Percentiles rank a stretch among this genome's conserved stretches.
These are phyloP conservation scores for Andrena marginata DNA, from an alignment of 2,888 invertebrate species.

Conservation along the genomic window DNA sequence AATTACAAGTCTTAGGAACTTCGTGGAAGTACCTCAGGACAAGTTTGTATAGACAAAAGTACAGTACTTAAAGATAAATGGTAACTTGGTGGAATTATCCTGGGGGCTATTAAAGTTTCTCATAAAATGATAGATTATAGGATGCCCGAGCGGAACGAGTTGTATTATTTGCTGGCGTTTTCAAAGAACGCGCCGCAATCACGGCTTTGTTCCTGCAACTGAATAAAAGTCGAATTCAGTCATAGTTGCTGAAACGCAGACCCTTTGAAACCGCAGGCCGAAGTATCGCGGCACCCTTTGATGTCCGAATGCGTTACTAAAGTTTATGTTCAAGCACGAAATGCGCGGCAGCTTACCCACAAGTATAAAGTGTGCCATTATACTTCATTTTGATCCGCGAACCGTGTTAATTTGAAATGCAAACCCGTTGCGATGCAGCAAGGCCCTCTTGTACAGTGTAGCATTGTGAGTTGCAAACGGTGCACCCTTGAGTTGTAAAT, in stretches of 20 bases:
- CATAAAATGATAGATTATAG: neutral
- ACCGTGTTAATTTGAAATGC: slow-evolving; percentile 59
- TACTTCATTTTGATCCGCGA: slow-evolving; percentile 52
- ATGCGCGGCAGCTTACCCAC: slow-evolving; percentile 31
- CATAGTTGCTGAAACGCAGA: slow-evolving; percentile 31
- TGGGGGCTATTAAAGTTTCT: neutral
- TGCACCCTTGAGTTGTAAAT: neutral
- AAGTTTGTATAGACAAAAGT: neutral
- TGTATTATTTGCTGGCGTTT: slow-evolving; percentile 1
- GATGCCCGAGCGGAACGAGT: neutral
- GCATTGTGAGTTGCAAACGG: neutral
- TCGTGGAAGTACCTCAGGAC: too few relatives aligned
- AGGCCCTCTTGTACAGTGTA: neutral
- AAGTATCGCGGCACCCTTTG: slow-evolving; percentile 49
- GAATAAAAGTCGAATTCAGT: slow-evolving; percentile 37
- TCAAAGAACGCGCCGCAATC: neutral
- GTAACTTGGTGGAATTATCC: too few relatives aligned
- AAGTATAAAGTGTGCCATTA: slow-evolving; percentile 58
- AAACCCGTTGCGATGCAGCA: slow-evolving; percentile 48
- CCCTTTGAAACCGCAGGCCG: slow-evolving; percentile 30
- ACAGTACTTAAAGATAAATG: neutral
- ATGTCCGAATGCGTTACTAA: slow-evolving; percentile 46
- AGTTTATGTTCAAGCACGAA: slow-evolving; percentile 48
- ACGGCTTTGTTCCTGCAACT: slow-evolving; percentile 4
- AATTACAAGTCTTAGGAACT: neutral